Evolutionary conservation across 2,113 vertebrate species (phyloP), one percentile per base, ranked within the genome.

Genomic region (Dendropsophus ebraccatus): DNA sequence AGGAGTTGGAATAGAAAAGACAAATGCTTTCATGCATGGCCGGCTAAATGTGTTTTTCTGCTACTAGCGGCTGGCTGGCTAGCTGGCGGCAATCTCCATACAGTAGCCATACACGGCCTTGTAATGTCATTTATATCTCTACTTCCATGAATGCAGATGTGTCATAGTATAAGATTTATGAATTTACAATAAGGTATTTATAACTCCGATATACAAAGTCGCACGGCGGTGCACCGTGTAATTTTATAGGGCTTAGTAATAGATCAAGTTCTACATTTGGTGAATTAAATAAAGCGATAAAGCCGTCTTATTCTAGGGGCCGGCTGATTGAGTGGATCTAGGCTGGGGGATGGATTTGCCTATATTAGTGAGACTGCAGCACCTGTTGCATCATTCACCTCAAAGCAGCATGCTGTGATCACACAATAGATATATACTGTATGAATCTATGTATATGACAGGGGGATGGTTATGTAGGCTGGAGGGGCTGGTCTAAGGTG

Each of bases 11-110:
- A 77, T 75, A 85, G 32, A 69, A 79, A 78, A 85, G 83, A 85
- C 83, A 78, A 85, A 85, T 85, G 74, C 74, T 65, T 67, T 76
- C 83, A 85, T 54, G 75, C 83, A 78, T 85, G 83, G 67, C 56
- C 56, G 58, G 35, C 23, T 14, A 65, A 65, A 62, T 65, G 78
- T 47, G 58, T 80, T 80, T 45, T 28, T 65, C 78, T 35, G 56
- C 41, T 65, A 19, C 77, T 45, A n/a, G 32, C 54, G 35, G 54
- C 56, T 81, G 77, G 74, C 74, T 54, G 50, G 58, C 23, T 62
- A 41, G 56, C 78, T 65, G 78, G 78, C 23, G 78, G 78, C 78
- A 17, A 16, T 47, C 56, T 25, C 12, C 12, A 28, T 65, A 17
- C 78, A 25, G 54, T 60, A 19, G 56, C 35, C 58, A n/a, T 28